phyloP scores from a whole-genome alignment of 2,888 invertebrate species.

The Yponomeuta evonymella region DNA sequence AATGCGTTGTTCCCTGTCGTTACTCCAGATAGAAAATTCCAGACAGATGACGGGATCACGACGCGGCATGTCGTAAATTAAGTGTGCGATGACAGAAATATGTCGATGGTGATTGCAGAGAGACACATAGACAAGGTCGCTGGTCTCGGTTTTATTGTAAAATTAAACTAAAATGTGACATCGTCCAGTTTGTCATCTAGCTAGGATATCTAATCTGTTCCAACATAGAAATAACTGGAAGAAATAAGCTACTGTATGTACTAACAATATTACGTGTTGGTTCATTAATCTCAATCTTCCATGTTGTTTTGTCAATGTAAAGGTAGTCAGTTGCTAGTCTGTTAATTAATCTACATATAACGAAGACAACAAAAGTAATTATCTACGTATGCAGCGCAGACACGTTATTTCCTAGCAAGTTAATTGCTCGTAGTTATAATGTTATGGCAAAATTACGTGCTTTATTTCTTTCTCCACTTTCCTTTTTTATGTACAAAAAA shows the following conservation, averaged over 20 bases:
- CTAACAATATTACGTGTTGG: no score
- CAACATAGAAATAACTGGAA: no score
- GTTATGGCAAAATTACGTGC: neutral
- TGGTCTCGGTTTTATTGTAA: slow-evolving; percentile 12
- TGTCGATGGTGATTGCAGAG: slow-evolving; percentile 45
- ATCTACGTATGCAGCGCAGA: neutral
- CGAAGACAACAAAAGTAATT: neutral
- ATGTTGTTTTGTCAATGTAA: no score
- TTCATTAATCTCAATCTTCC: no score
- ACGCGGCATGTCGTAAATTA: slow-evolving; percentile 42
- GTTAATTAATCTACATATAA: neutral
- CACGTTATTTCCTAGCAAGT: neutral
- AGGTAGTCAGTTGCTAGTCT: no score
- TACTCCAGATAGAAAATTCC: slow-evolving; percentile 1
- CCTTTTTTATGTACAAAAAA: no score
- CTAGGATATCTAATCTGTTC: no score
- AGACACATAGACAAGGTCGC: slow-evolving; percentile 34
- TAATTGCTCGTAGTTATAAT: neutral
- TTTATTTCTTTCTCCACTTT: neutral
- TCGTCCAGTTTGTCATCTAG: neutral
- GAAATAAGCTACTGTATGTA: no score
- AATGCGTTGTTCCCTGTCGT: neutral
- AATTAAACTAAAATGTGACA: slow-evolving; percentile 19
- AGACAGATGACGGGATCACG: slow-evolving; percentile 27
- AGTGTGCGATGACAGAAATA: slow-evolving; percentile 54